Evolutionary conservation across 2,888 invertebrate genomes (phyloP).

Genomic region (Parnassius glacialis): DNA sequence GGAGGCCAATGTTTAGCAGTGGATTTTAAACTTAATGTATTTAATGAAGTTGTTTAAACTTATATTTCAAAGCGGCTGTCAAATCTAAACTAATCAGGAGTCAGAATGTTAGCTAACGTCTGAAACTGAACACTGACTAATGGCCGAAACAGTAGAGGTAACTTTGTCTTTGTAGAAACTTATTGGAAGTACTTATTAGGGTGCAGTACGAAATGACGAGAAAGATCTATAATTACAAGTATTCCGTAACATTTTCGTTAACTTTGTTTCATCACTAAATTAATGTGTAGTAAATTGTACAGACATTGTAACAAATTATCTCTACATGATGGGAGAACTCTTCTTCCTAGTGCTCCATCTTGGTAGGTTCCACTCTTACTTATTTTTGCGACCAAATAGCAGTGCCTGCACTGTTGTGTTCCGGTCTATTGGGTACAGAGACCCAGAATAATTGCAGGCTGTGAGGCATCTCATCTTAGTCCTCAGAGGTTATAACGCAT

Average conservation of each 20-base stretch:
- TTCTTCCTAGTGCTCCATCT: too few relatives aligned
- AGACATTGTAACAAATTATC: too few relatives aligned
- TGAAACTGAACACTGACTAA: constrained; percentile 21
- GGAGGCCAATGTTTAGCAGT: too few relatives aligned
- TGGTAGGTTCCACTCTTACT: too few relatives aligned
- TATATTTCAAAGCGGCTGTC: background rate
- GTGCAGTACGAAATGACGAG: constrained; percentile 11
- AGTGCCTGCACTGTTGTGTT: too few relatives aligned
- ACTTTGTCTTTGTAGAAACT: constrained; percentile 24
- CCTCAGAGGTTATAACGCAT: too few relatives aligned
- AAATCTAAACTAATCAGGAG: constrained; percentile 7
- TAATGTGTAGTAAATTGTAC: background rate
- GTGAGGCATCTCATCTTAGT: too few relatives aligned
- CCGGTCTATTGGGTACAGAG: too few relatives aligned
- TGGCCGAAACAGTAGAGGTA: constrained; percentile 14
- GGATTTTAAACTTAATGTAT: too few relatives aligned
- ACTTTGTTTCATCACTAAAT: constrained; percentile 12
- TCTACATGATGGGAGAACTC: too few relatives aligned
- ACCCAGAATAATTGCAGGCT: too few relatives aligned
- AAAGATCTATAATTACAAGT: constrained; percentile 13
- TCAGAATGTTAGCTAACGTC: constrained; percentile 11
- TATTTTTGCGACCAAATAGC: too few relatives aligned
- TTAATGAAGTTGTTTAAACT: background rate
- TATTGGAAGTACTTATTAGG: constrained; percentile 9
- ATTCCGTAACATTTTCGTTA: constrained; percentile 4